These are phyloP conservation scores for Sorex araneus DNA, from an alignment of 2,113 vertebrate genomes.

Conservation along the genomic window DNA sequence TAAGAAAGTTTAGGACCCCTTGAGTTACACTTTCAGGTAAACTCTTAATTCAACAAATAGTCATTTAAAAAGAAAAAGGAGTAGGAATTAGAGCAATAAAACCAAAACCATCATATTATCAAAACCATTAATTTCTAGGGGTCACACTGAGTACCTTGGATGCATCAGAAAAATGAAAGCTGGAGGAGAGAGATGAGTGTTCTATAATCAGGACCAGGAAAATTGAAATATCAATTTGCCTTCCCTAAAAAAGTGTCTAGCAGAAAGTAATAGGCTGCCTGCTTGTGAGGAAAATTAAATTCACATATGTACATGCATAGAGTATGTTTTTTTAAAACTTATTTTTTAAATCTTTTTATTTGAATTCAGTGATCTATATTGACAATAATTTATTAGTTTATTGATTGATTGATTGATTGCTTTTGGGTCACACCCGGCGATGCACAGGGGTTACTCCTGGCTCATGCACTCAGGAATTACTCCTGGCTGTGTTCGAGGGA, in stretches of 20 bases:
- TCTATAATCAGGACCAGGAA: neutral
- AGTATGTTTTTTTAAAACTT: constrained; percentile 30
- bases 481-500: too few relatives aligned
- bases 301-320: neutral
- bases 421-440: too few relatives aligned
- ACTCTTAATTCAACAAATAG: neutral
- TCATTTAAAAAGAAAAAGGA: neutral
- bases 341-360: constrained; percentile 60
- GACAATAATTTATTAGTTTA: too few relatives aligned
- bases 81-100: constrained; percentile 24
- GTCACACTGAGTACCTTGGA: neutral
- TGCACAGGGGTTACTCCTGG: too few relatives aligned
- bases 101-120: neutral
- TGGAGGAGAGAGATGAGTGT: neutral
- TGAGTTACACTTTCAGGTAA: neutral
- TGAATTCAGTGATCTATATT: constrained; percentile 46
- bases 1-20: neutral
- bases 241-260: neutral
- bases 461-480: too few relatives aligned
- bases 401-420: too few relatives aligned
- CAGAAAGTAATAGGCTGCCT: neutral
- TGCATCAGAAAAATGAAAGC: neutral
- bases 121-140: neutral
- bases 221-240: neutral
- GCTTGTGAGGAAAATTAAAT: neutral